Base-by-base conservation (phyloP, 2,797 vertebrate species). In the Rhinella marina region DNA sequence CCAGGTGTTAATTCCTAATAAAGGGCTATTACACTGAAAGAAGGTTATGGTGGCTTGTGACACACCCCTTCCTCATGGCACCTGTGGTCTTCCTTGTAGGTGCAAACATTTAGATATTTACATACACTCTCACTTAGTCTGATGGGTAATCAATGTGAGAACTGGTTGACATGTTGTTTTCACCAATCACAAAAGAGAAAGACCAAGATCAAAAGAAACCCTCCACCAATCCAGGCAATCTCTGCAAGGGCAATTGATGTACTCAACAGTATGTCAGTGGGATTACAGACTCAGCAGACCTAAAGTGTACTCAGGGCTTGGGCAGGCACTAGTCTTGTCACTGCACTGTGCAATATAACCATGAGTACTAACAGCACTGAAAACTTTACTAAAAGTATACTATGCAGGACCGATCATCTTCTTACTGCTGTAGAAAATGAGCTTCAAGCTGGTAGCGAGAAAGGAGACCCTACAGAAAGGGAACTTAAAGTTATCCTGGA, bases 381-480 rank as follows among this genome's bases (percentile, higher is more conserved):
- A 13, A 86, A 56, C 59, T 83, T 73, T 79, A 17, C 70, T 16
- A 89, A 89, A 61, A 83, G 41, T 52, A 25, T 86, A 9, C 72
- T 73, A 41, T 82, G 84, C 32, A 89, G 81, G 52, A 89, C 82
- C 64, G 88, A 89, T 48, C 88, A 89, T 64, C 94, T 99, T 84
- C 96, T 99, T 85, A 96, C 95, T 0, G 96, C 97, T 0, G 97
- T 98, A 91, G 98, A 99, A 93, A 96, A 94, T 0, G 97, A 98
- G 90, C 94, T 99, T 54, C 96, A 95, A 93, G 97, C 96, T 0
- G 98, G 98, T 0, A 94, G 97, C 41, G 97, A 98, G 90, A 99
- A 98, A 90, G 98, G 98, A 0, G 98, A 99, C 91, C 98, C 98
- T 3, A 98, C 97, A 0, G 98, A 99, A 94, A 95, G 96, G 32